Evolutionary conservation across 2,888 invertebrate genomes (phyloP).

Genomic region (Tanypteryx hageni): DNA sequence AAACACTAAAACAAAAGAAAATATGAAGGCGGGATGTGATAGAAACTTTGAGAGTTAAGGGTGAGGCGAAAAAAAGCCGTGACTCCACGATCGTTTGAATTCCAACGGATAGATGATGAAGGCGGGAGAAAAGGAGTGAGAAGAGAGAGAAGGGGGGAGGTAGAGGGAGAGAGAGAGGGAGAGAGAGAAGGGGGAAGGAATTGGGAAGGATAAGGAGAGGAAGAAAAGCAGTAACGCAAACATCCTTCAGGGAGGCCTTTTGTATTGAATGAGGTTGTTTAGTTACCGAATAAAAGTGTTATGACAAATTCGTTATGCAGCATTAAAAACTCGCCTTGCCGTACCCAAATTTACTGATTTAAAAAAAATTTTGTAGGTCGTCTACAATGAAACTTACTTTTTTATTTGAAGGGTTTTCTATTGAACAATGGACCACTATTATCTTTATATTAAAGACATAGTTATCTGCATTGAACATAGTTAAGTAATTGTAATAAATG

Average conservation of each 20-base stretch:
- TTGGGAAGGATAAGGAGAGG: too few species aligned
- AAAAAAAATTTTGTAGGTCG: too few species aligned
- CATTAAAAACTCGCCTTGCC: too few species aligned
- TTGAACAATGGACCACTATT: too few species aligned
- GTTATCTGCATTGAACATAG: too few species aligned
- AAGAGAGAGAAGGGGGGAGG: background rate
- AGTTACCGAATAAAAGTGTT: background rate
- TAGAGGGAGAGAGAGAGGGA: background rate
- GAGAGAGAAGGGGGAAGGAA: background rate
- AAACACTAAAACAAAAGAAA: slow-evolving; percentile 64
- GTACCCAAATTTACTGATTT: too few species aligned
- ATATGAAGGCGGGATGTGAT: slow-evolving; percentile 52
- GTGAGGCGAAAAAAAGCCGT: background rate
- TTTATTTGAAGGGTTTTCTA: too few species aligned
- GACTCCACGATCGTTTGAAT: slow-evolving; percentile 36
- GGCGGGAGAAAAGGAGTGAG: background rate
- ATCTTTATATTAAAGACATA: too few species aligned
- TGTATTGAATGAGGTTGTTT: background rate
- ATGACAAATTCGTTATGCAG: background rate
- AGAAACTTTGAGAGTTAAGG: background rate
- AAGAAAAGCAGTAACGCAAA: background rate
- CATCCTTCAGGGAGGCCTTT: background rate
- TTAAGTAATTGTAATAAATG: too few species aligned
- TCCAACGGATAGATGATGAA: slow-evolving; percentile 31
- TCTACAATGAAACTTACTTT: too few species aligned